Conservation (phyloP, 2,797 vertebrate genomes). For the Uromys caudimaculatus region DNA sequence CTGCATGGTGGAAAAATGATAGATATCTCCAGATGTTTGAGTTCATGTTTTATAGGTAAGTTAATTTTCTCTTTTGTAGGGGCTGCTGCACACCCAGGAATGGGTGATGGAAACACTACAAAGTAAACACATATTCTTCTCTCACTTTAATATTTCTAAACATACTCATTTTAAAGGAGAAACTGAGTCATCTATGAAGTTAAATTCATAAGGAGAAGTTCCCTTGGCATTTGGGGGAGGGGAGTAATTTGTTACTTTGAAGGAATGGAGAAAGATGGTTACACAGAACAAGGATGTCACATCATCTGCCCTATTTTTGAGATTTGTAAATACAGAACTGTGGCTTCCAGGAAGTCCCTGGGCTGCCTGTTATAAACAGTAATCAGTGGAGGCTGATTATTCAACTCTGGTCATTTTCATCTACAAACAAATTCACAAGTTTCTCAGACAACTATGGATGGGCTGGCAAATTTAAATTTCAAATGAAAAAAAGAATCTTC, state of each 20-base stretch:
- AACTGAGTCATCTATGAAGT: constrained; percentile 5
- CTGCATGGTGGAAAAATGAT: constrained; percentile 71
- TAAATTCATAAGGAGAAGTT: constrained; percentile 46
- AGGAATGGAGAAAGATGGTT: background rate
- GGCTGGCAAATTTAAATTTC: constrained; percentile 82
- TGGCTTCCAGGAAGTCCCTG: constrained; percentile 66
- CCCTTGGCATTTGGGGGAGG: background rate
- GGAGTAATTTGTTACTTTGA: background rate
- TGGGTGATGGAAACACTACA: constrained; percentile 27
- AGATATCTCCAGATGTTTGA: constrained; percentile 58
- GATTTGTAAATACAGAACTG: constrained; percentile 50
- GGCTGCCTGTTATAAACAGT: constrained; percentile 74
- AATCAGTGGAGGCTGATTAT: constrained; percentile 81
- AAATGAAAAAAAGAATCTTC: constrained; percentile 79
- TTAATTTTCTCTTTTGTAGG: constrained; percentile 67
- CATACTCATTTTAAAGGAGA: constrained; percentile 51
- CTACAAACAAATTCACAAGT: constrained; percentile 82
- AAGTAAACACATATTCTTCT: constrained; percentile 40
- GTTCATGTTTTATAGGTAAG: constrained; percentile 71
- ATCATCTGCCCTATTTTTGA: background rate
- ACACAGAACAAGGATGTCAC: background rate
- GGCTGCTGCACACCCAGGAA: background rate
- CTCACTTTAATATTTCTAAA: constrained; percentile 54
- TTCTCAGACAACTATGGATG: constrained; percentile 80
- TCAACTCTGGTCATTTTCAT: constrained; percentile 83